Evolutionary conservation across 2,113 vertebrate species (phyloP).

Genomic region (Tragelaphus buxtoni): DNA sequence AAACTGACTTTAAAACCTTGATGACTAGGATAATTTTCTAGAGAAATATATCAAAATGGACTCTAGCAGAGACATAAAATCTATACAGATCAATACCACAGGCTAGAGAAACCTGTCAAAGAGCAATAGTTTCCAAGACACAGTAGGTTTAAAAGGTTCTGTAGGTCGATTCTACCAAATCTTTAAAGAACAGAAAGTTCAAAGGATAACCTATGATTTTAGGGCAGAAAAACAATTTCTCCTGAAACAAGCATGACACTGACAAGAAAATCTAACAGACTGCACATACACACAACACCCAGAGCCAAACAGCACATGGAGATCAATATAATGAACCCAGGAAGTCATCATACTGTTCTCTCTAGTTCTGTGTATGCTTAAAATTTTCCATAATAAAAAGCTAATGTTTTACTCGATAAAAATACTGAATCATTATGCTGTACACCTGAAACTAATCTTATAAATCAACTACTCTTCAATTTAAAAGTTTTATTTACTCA

Average conservation of each 20-base stretch:
- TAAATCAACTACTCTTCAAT: not conserved
- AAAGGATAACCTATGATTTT: not conserved
- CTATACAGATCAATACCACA: conserved; percentile 16
- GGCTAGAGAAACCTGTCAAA: conserved; percentile 12
- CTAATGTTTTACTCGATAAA: not conserved
- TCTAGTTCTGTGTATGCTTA: not conserved
- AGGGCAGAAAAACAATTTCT: not conserved
- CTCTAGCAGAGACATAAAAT: conserved; percentile 13
- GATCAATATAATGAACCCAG: not conserved
- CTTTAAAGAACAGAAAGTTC: conserved; percentile 28
- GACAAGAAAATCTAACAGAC: conserved; percentile 18
- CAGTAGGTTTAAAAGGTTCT: conserved; percentile 10
- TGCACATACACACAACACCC: not conserved
- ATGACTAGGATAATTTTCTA: conserved; percentile 47
- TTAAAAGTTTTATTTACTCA: not conserved
- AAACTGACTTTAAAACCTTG: conserved; percentile 11
- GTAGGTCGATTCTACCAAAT: not conserved
- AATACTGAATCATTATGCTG: not conserved
- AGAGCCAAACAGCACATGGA: not conserved
- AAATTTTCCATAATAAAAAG: not conserved
- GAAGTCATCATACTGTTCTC: not conserved
- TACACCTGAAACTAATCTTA: not conserved
- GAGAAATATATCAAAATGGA: conserved; percentile 29
- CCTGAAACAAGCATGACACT: not conserved
- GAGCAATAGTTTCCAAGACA: not conserved